A percentile compares a stretch with the other conserved stretches of the same genome.
Conservation (phyloP, 35 echinoderm and acorn worm species). For the Heliocidaris tuberculata region DNA sequence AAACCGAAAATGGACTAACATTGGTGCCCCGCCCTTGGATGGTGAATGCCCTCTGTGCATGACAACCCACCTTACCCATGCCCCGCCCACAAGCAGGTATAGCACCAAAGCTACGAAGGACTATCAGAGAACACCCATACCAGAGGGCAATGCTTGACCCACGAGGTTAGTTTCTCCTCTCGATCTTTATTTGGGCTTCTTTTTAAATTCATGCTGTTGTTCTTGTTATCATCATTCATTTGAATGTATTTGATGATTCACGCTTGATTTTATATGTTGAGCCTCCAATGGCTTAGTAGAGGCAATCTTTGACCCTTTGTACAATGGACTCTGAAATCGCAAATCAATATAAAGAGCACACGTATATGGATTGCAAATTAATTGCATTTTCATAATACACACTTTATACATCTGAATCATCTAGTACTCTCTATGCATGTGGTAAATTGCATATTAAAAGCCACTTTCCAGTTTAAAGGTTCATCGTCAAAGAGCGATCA, state of each 20-base stretch:
- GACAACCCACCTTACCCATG: neutral
- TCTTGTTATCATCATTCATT: neutral
- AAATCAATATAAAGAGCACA: neutral
- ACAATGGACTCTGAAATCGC: neutral
- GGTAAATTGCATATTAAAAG: neutral
- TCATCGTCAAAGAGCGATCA: neutral
- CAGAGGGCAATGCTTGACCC: conserved; percentile 92
- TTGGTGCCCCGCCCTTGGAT: conserved; percentile 55
- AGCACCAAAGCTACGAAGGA: conserved; percentile 74
- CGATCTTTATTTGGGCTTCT: neutral
- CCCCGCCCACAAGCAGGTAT: conserved; percentile 55
- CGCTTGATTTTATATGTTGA: neutral
- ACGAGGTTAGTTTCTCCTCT: conserved; percentile 64
- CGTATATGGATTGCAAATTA: neutral
- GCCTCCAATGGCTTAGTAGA: neutral
- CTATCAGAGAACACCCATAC: conserved; percentile 94
- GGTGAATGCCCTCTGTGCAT: conserved; percentile 31
- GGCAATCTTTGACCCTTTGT: neutral
- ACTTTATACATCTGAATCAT: neutral
- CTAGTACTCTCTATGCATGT: neutral
- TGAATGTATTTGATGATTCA: neutral
- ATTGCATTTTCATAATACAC: neutral
- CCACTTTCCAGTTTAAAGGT: neutral
- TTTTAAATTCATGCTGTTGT: neutral
- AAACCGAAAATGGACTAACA: neutral